Conservation (phyloP, 2,797 vertebrate species). For the Anableps anableps region DNA sequence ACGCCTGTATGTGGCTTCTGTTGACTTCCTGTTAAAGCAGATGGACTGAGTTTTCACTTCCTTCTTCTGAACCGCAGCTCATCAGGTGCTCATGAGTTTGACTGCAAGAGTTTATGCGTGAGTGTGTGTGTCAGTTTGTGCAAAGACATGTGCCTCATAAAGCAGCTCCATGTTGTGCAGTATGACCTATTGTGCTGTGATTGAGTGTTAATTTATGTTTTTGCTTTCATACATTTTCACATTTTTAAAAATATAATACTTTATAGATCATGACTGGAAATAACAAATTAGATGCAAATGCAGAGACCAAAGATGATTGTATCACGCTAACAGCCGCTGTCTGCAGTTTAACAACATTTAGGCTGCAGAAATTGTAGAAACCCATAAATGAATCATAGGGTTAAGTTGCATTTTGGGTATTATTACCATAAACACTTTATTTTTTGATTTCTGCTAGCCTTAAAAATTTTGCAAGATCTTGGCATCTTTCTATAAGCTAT, state of each 20-base stretch:
- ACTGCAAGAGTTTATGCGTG: slow-evolving; percentile 27
- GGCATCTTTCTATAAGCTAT: background rate
- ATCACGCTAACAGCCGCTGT: background rate
- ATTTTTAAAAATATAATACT: background rate
- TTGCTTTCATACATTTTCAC: background rate
- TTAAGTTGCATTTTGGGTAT: background rate
- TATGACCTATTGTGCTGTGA: slow-evolving; percentile 18
- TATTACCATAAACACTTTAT: background rate
- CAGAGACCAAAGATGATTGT: background rate
- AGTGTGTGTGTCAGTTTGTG: slow-evolving; percentile 8
- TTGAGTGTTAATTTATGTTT: background rate
- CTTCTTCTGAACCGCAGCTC: slow-evolving; percentile 74
- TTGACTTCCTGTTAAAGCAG: slow-evolving; percentile 85
- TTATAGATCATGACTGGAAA: background rate
- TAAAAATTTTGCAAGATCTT: background rate
- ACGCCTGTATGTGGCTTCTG: slow-evolving; percentile 81
- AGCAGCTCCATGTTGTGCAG: slow-evolving; percentile 4
- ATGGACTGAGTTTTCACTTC: slow-evolving; percentile 83
- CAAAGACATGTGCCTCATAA: slow-evolving; percentile 10
- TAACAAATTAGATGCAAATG: background rate
- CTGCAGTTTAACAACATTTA: background rate
- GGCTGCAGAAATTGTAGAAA: background rate
- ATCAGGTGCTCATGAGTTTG: slow-evolving; percentile 70
- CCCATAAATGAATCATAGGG: background rate
- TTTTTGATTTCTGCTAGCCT: background rate